These are phyloP conservation scores for Digitonthophagus gazella DNA, from an alignment of 2,888 invertebrate genomes.

Conservation along the genomic window DNA sequence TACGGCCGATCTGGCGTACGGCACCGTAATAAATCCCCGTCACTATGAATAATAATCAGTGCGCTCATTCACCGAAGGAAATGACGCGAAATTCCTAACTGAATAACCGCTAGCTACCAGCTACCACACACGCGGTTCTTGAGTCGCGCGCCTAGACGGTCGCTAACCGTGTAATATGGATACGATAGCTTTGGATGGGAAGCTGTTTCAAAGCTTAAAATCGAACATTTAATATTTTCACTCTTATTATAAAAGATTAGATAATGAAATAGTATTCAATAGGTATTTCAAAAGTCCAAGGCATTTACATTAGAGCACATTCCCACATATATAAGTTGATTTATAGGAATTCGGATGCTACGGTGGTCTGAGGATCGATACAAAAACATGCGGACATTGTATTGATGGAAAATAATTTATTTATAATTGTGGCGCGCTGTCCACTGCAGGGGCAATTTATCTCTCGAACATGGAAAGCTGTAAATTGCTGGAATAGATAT, in stretches of 20 bases:
- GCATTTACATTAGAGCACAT: background rate
- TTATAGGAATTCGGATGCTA: background rate
- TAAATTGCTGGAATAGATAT: slow-evolving; percentile 3
- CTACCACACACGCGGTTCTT: slow-evolving; percentile 7
- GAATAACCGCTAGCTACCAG: slow-evolving; percentile 2
- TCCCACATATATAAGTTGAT: background rate
- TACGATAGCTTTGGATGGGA: background rate
- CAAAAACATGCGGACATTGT: background rate
- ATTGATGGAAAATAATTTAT: background rate
- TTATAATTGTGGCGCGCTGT: background rate
- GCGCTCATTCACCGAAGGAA: slow-evolving; percentile 12
- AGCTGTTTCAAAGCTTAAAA: no score
- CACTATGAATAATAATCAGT: slow-evolving; percentile 18
- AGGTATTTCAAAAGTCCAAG: background rate
- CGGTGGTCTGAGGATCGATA: background rate
- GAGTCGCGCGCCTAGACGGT: background rate
- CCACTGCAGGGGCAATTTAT: slow-evolving; percentile 4
- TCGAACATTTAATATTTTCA: no score
- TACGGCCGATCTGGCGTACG: background rate
- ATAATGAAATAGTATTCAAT: no score
- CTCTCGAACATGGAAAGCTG: slow-evolving; percentile 1
- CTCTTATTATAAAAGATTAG: no score
- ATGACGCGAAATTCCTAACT: slow-evolving; percentile 18
- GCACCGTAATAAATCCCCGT: slow-evolving; percentile 13
- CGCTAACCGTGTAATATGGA: background rate